These are phyloP conservation scores for Meloidogyne chitwoodi DNA, from an alignment of 1,140 invertebrate genomes.

Conservation along the genomic window DNA sequence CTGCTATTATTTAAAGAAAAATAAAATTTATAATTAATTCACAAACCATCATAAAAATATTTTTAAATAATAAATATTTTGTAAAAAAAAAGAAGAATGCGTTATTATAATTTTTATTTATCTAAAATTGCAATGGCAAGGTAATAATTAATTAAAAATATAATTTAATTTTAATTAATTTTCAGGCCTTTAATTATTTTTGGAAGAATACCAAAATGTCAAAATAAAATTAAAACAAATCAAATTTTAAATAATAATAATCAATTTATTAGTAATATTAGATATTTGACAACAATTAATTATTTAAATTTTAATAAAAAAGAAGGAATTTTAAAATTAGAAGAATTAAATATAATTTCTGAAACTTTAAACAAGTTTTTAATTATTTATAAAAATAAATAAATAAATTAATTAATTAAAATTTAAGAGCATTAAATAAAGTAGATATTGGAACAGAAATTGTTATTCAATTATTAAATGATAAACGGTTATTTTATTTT, in stretches of 20 bases:
- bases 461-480: neutral
- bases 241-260: neutral
- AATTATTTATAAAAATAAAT: neutral
- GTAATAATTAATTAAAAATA: neutral
- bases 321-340: neutral
- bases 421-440: neutral
- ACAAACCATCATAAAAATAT: neutral
- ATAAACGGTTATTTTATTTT: neutral
- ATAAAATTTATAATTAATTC: no score
- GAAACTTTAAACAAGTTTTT: neutral
- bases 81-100: neutral
- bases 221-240: no score
- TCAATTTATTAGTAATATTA: neutral
- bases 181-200: neutral
- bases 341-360: neutral
- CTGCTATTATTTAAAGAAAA: no score
- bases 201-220: neutral
- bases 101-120: neutral
- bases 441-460: neutral
- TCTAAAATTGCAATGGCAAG: neutral
- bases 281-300: neutral
- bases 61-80: neutral
- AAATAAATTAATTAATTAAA: neutral
- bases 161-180: neutral
- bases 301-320: neutral